Base-by-base conservation (phyloP, 2,797 vertebrate genomes). In the Heteromormyrus szaboi region DNA sequence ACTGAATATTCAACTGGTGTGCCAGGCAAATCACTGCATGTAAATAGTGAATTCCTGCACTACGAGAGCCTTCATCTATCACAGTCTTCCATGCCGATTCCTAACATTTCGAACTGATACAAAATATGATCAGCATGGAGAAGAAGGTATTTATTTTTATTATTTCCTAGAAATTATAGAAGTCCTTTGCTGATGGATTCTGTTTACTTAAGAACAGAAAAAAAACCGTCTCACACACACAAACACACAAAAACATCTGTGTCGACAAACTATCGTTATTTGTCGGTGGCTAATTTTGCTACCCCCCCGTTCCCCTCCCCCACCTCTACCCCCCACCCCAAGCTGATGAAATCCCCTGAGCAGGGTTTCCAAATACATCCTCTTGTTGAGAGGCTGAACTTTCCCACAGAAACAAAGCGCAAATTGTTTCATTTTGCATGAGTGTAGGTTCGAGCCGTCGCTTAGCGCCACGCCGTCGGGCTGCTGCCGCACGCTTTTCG, bases 1-100 rank as follows among this genome's bases (percentile, higher is more conserved):
- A 93, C 95, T 95, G 95, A 95, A 94, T 94, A 96, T 96, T 96
- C 95, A 96, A 95, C 92, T 90, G 89, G 93, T 89, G 96, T 96
- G 95, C 94, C 92, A 93, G 92, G 90, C 92, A 93, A 95, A 93
- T 92, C 89, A 79, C 62, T 81, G 91, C 91, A 92, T 94, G 93
- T 94, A 93, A 95, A 94, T 95, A 92, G 90, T 91, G 93, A 92
- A 90, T 91, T 94, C 85, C 93, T 93, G 90, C 89, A 83, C 37
- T 88, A 79, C 88, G 83, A 91, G 91, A 90, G 85, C 85, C 89
- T 89, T 91, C 79, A 93, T 90, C 90, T 90, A 72, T 88, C 86
- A 85, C 87, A 89, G 89, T 37, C 91, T 12, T 22, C 85, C 68
- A 0, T 85, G 48, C 85, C 65, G 81, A 76, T 87, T 89, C 89